Conservation (phyloP, 2,888 invertebrate genomes). For the Lathronympha strigana region DNA sequence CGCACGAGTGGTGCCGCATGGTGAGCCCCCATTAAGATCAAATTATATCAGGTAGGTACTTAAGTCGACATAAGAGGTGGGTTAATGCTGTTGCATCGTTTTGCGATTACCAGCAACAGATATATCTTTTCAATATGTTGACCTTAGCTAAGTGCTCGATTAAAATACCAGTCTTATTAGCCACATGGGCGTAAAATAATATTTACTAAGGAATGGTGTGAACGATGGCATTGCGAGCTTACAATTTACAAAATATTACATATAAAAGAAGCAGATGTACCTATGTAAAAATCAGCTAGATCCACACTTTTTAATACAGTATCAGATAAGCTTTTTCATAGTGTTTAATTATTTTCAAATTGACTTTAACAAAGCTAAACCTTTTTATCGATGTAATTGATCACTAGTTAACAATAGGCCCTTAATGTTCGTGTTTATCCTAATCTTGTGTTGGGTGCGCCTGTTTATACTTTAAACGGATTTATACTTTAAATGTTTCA, state of each 20-base stretch:
- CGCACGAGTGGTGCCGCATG: too few relatives aligned
- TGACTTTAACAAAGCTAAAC: neutral
- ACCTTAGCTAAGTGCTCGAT: slow-evolving; percentile 24
- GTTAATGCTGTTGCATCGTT: slow-evolving; percentile 14
- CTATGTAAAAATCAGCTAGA: too few relatives aligned
- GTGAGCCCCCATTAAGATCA: too few relatives aligned
- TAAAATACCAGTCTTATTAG: slow-evolving; percentile 15
- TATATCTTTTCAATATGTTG: slow-evolving; percentile 24
- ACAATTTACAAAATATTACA: neutral
- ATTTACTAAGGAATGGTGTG: slow-evolving; percentile 11
- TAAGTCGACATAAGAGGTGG: slow-evolving; percentile 9
- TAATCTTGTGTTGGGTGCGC: slow-evolving; percentile 25
- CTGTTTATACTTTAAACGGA: neutral
- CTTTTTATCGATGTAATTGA: slow-evolving; percentile 2
- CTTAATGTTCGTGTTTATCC: slow-evolving; percentile 15
- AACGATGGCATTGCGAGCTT: slow-evolving; percentile 18
- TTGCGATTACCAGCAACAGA: slow-evolving; percentile 24
- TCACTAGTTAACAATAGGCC: slow-evolving; percentile 8
- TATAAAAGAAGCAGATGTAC: neutral
- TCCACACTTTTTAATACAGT: neutral
- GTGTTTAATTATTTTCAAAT: slow-evolving; percentile 1
- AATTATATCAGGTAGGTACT: neutral
- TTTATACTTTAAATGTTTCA: too few relatives aligned
- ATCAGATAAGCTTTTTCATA: neutral
- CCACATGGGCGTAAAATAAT: slow-evolving; percentile 10